Base-by-base conservation (phyloP, 2,888 invertebrate genomes). In the Diplazon laetatorius region DNA sequence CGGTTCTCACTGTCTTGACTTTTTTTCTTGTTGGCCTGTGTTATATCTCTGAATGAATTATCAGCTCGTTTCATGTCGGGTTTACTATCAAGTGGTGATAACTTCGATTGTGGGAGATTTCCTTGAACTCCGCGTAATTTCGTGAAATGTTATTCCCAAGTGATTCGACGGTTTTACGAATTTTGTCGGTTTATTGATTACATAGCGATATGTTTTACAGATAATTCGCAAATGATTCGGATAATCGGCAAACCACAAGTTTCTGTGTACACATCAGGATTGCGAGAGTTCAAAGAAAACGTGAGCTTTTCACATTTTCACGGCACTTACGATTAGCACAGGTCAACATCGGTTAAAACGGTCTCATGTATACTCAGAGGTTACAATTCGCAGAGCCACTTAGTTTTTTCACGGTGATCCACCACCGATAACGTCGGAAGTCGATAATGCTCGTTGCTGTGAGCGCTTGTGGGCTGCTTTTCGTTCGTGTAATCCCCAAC, bases 351-450 rank as follows among this genome's bases (percentile, higher is more conserved):
- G 37, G 14, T 42, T 39, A 39, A 8, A 18, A 12, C 39, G 20
- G 8, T 44, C 46, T 0, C 42, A 22, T 12, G 30, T 39, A 37
- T 55, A 16, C 14, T 30, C 52, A 42, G 22, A 44, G 20, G 16
- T 35, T 37, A 20, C 62, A 22, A 46, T 72, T 72, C 44, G 63
- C 63, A 5, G 62, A 63, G 71, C 30, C 60, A 57, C 39, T 48
- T 57, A 37, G 22, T 44, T 76, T 65, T 71, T 76, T 63, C 59
- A 46, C 52, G 68, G 68, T 60, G 73, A 74, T 78, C 44, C 20
- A 60, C 20, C 35, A 10, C 57, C 69, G 63, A 73, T 76, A 80
- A 76, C 71, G 63, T 63, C 73, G 79, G 76, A 80, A 80, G 70
- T 74, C 30, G 59, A 69, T 77, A 80, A 77, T 74, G 65, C 70